Evolutionary conservation across 2,888 invertebrate species (phyloP).

Genomic region (Meiosimyza platycephala): DNA sequence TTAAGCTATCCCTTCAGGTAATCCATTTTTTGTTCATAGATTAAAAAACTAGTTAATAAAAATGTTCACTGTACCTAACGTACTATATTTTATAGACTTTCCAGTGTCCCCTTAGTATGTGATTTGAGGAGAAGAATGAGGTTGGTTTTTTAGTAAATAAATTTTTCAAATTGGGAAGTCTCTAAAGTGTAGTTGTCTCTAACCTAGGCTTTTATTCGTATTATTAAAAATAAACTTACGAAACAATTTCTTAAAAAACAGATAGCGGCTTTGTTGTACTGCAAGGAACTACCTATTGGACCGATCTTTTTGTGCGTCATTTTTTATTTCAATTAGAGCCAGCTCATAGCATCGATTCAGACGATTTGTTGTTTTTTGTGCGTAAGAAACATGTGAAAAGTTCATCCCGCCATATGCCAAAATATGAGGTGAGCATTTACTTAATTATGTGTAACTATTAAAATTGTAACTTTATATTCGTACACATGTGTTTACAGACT

Average conservation of each 20-base stretch:
- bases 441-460: neutral
- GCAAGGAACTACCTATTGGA: conserved; percentile 95
- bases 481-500: conserved; percentile 71
- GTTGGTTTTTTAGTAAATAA: too few species aligned
- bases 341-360: conserved; percentile 82
- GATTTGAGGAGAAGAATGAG: too few species aligned
- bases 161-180: too few species aligned
- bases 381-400: conserved; percentile 90
- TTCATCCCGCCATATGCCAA: conserved; percentile 86
- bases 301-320: conserved; percentile 92
- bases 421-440: conserved; percentile 78
- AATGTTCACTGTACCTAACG: too few species aligned
- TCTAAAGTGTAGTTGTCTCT: neutral
- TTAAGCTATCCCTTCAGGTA: too few species aligned
- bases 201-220: neutral
- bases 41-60: too few species aligned
- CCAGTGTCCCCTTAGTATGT: too few species aligned
- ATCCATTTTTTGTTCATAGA: too few species aligned
- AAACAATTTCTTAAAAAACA: conserved; percentile 66
- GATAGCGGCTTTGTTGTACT: conserved; percentile 93
- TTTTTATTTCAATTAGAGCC: conserved; percentile 91
- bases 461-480: neutral
- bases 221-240: neutral
- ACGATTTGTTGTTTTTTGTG: conserved; percentile 96
- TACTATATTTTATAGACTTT: too few species aligned